phyloP scores from a whole-genome alignment of 2,888 invertebrate species.

The Theretra japonica region DNA sequence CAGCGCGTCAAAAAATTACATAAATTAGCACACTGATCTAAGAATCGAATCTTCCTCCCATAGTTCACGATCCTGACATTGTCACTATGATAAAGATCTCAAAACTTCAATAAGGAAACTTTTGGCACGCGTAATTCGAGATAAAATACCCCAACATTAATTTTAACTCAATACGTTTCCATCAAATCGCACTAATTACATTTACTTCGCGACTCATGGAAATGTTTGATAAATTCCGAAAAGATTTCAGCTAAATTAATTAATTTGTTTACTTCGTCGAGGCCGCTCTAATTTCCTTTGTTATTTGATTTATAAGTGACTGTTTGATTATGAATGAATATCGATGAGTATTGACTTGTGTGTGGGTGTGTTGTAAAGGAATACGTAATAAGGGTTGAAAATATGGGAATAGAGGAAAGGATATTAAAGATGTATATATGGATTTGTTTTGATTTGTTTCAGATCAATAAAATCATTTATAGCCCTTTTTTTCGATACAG shows the following conservation, averaged over 20 bases:
- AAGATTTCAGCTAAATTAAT: conserved; percentile 47
- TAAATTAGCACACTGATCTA: too few relatives aligned
- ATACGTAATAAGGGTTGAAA: too few relatives aligned
- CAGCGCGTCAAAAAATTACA: too few relatives aligned
- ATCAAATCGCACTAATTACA: conserved; percentile 51
- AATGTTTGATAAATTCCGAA: conserved; percentile 49
- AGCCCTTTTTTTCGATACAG: too few relatives aligned
- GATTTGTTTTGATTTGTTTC: too few relatives aligned
- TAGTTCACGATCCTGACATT: neutral
- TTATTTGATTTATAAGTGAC: conserved; percentile 32
- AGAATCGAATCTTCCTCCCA: neutral
- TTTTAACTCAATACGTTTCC: conserved; percentile 36
- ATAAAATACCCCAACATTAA: neutral
- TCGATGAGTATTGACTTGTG: neutral
- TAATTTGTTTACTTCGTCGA: conserved; percentile 38
- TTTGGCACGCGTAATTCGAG: neutral
- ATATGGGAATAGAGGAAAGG: too few relatives aligned
- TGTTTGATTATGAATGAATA: neutral
- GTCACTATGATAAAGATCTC: neutral
- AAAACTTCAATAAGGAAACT: neutral
- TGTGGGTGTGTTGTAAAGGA: too few relatives aligned
- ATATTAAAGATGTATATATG: too few relatives aligned
- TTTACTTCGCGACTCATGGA: conserved; percentile 44
- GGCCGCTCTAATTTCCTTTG: conserved; percentile 28
- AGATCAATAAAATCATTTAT: too few relatives aligned